Base-by-base conservation (phyloP, 2,113 vertebrate genomes). In the Dolichallabes microphthalmus region DNA sequence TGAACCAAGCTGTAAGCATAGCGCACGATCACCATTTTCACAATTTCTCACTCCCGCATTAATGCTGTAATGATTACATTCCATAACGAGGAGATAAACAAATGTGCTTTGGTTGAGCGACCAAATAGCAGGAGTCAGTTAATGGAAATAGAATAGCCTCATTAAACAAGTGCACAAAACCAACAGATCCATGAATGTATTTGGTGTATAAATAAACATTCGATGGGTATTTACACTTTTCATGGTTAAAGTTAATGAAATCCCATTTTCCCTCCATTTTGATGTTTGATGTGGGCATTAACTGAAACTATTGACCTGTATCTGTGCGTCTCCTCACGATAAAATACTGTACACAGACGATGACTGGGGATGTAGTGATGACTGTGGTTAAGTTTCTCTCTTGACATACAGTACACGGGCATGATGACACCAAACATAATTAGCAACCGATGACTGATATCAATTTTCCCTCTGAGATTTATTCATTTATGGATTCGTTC, bases 121-220 rank as follows among this genome's bases (percentile, higher is more conserved):
- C 14, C 25, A 57, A 61, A 85, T 50, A 78, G 60, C 74, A 66
- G 68, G 57, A 53, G 20, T 71, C 50, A 30, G 15, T 84, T 84
- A 64, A 63, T 64, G 79, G 79, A 64, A 81, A 81, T 81, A 50
- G 60, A 81, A 81, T 52, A 64, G 25, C 50, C 25, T 50, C 60
- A 79, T 58, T 79, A 79, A 79, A 60, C 3, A 60, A 79, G 50
- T 52, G 25, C 73, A 53, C 73, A 76, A 53, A 76, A 53, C 13
- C 25, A 75, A 52, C 73, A 53, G 53, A 55, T 76, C 73, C n/a
- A 76, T 76, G 39, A 57, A 77, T 77, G 8, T 32, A 57, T 77
- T 57, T 57, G 76, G 30, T 60, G 60, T 79, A 58, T 79, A 79
- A 79, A 60, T 79, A 79, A 79, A 79, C 76, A 58, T 79, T 25